phyloP scores from a whole-genome alignment of 2,113 vertebrate genomes.

The Drymodes brunneopygia region DNA sequence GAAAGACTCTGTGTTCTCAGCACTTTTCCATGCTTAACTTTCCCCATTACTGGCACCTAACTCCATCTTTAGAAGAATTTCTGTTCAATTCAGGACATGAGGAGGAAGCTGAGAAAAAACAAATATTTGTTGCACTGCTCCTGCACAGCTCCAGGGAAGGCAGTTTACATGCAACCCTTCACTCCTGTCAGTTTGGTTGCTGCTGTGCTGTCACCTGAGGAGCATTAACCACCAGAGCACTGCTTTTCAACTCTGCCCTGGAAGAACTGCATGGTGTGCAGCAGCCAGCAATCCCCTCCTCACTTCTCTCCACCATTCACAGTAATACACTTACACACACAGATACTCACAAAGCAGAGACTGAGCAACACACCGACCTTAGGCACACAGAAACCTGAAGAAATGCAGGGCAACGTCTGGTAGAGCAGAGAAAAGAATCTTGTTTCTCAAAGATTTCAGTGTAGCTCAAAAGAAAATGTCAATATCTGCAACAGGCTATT shows the following conservation, averaged over 20 bases:
- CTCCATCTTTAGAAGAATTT: neutral
- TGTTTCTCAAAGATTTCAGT: neutral
- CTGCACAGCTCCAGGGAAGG: neutral
- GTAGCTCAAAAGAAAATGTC: neutral
- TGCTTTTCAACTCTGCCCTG: neutral
- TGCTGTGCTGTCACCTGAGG: neutral
- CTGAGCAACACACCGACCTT: neutral
- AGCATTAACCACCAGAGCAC: neutral
- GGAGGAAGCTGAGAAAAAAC: neutral
- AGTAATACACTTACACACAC: fast-evolving
- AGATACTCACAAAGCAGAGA: neutral
- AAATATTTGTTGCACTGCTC: neutral
- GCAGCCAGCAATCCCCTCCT: neutral
- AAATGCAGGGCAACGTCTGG: neutral
- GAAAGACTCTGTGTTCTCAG: neutral
- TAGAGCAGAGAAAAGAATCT: neutral
- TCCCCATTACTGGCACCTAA: neutral
- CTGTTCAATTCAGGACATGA: neutral
- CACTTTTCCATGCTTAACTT: neutral
- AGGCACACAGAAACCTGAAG: neutral
- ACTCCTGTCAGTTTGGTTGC: neutral
- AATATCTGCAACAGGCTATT: neutral
- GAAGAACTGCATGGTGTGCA: neutral
- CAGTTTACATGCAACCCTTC: fast-evolving
- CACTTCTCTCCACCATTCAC: neutral